Conservation (phyloP, 2,888 invertebrate species). For the Holacanthella duospinosa region DNA sequence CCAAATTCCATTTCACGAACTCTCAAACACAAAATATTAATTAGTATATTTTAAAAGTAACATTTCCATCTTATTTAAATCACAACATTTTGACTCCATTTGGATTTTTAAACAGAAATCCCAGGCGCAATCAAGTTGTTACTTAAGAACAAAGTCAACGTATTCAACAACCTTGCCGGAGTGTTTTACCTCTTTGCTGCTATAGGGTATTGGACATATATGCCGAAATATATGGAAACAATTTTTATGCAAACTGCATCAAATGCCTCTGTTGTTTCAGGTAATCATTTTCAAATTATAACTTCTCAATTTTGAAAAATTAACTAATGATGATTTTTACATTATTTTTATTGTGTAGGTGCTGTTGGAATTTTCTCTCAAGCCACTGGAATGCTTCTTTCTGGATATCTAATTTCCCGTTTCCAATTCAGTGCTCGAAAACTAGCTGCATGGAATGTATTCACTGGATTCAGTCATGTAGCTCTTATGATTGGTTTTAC, state of each 20-base stretch:
- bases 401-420: conserved; percentile 52
- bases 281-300: conserved; percentile 41
- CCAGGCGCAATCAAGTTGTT: conserved; percentile 50
- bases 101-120: too few species aligned
- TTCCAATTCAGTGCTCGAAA: conserved; percentile 48
- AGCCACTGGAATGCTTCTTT: conserved; percentile 51
- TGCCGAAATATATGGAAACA: conserved; percentile 64
- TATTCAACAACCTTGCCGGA: conserved; percentile 55
- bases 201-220: conserved; percentile 54
- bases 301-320: neutral
- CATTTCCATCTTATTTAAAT: too few species aligned
- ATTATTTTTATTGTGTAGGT: conserved; percentile 23
- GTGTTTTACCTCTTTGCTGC: conserved; percentile 50
- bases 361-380: conserved; percentile 48
- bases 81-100: too few species aligned
- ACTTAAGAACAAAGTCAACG: conserved; percentile 54
- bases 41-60: neutral
- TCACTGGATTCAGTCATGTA: conserved; percentile 51
- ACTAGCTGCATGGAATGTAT: conserved; percentile 49
- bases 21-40: neutral
- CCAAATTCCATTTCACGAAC: too few species aligned
- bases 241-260: conserved; percentile 58
- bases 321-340: neutral
- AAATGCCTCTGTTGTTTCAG: conserved; percentile 56
- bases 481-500: conserved; percentile 45